These are phyloP conservation scores for Prunella strophiata DNA, from an alignment of 2,797 vertebrate species.

Conservation along the genomic window DNA sequence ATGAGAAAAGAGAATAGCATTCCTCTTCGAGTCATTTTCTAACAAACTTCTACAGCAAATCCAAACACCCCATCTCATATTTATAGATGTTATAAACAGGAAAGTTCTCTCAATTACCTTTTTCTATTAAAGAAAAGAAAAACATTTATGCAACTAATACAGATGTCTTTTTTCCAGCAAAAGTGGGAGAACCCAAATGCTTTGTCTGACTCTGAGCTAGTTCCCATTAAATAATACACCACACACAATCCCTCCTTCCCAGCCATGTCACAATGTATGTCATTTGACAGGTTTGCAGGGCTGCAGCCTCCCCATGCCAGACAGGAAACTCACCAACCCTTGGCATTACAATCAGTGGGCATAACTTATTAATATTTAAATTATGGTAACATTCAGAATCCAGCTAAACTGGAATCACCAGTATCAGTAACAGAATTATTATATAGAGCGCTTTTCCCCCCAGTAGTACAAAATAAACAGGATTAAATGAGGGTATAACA, in stretches of 20 bases:
- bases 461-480: neutral
- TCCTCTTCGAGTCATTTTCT: neutral
- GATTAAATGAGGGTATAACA: neutral
- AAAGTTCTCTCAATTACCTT: conserved; percentile 40
- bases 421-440: neutral
- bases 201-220: neutral
- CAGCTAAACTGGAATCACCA: neutral
- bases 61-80: conserved; percentile 52
- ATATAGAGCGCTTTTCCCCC: neutral
- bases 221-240: neutral
- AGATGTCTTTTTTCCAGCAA: conserved; percentile 41
- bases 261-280: rapidly evolving
- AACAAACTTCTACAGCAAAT: conserved; percentile 17
- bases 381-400: neutral
- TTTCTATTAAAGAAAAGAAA: conserved; percentile 42
- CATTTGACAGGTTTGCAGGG: neutral
- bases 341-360: neutral
- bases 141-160: conserved; percentile 52
- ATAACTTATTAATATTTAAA: neutral
- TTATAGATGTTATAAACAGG: conserved; percentile 68
- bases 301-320: neutral
- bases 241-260: neutral
- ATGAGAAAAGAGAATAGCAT: neutral
- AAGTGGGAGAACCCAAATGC: neutral
- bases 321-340: neutral